Base-by-base conservation (phyloP, 2,113 vertebrate genomes). In the Amphilophus citrinellus region DNA sequence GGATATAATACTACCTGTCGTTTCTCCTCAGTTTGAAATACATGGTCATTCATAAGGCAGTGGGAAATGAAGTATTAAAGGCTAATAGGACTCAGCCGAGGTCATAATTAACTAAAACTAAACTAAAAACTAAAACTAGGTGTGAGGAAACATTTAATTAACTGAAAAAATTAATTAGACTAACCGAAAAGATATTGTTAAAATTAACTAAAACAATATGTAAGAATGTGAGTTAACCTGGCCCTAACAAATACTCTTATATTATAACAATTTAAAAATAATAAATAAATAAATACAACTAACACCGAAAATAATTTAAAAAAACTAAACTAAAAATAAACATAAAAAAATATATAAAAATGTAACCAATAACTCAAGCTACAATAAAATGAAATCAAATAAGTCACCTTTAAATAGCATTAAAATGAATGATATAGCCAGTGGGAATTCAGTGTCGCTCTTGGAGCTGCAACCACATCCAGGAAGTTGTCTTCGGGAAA, bases 401-500 rank as follows among this genome's bases (percentile, higher is more conserved):
- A 73, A 2, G 0, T 56, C 27, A 32, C 27, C 5, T 17, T 50
- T 42, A 50, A 5, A 71, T 30, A 20, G 1, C 17, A 7, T 27
- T 32, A 56, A 9, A 73, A 73, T 73, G 53, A 56, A 73, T n/a
- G 11, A 73, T 35, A n/a, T 0, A 20, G 47, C 1, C 1, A 17
- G 10, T 6, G 47, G 2, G 15, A 50, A 27, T 6, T 27, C 22
- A 13, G 77, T 4, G 47, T 47, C 6, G 59, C 50, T 77, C 30
- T 3, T 4, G 62, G 78, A 27, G n/a, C 61, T 53, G 77, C 13
- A 35, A 56, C 79, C 84, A 14, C 11, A 87, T 90, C 44, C 94
- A 93, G 94, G 93, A 94, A 95, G 92, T 94, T 14, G 68, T 10
- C 1, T 73, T 3, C 61, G 63, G 81, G 17, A 39, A 44, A 62